These are phyloP conservation scores for Allophyes oxyacanthae DNA, from an alignment of 2,888 invertebrate genomes.

Conservation along the genomic window DNA sequence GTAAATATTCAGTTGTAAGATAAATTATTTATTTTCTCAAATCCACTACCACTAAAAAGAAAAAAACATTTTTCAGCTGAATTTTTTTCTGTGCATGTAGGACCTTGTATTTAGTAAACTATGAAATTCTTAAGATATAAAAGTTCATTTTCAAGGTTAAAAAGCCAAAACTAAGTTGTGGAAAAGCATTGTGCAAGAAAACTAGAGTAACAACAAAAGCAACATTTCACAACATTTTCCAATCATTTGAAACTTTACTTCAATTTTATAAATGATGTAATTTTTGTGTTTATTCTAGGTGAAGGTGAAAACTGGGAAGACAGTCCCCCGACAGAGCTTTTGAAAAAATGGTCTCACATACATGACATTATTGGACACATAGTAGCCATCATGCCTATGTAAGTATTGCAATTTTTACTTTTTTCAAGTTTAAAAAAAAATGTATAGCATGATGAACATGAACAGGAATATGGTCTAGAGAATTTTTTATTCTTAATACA, in stretches of 20 bases:
- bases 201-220: not conserved
- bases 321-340: conserved; percentile 86
- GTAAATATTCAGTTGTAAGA: conserved; percentile 54
- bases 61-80: too few species aligned
- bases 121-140: too few species aligned
- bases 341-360: conserved; percentile 90
- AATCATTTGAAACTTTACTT: conserved; percentile 17
- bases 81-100: too few species aligned
- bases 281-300: conserved; percentile 64
- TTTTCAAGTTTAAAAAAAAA: too few species aligned
- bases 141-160: too few species aligned
- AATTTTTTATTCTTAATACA: not conserved
- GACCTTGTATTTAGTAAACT: too few species aligned
- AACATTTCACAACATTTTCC: conserved; percentile 48
- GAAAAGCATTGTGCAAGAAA: conserved; percentile 37
- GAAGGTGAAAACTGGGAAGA: conserved; percentile 90
- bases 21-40: too few species aligned
- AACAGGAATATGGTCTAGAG: not conserved
- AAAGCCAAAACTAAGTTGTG: conserved; percentile 2
- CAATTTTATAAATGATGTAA: not conserved
- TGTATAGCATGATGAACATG: not conserved
- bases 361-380: conserved; percentile 89
- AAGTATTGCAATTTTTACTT: conserved; percentile 61
- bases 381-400: conserved; percentile 86
- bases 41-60: too few species aligned